A percentile compares a stretch with the other conserved stretches of the same genome.
phyloP scores from a whole-genome alignment of 2,113 vertebrate genomes.

The Mungos mungo region DNA sequence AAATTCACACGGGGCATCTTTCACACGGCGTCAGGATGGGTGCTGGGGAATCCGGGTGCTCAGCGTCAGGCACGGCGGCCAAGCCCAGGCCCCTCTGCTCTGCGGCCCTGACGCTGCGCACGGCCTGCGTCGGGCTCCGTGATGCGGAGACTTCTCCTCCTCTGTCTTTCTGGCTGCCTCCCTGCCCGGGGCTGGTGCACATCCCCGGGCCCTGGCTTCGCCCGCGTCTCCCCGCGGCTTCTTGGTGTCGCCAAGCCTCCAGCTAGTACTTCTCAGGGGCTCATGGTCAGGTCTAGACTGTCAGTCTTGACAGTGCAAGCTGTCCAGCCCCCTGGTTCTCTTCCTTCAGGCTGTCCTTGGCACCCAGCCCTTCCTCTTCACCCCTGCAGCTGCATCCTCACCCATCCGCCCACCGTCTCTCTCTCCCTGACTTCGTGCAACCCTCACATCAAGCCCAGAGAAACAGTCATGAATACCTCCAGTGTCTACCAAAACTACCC shows the following conservation, averaged over 20 bases:
- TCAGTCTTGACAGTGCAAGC: neutral
- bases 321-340: neutral
- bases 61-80: fast-evolving
- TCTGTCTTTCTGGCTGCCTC: neutral
- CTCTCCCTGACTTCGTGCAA: neutral
- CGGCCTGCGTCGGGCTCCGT: neutral
- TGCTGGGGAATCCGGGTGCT: neutral
- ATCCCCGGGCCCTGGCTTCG: neutral
- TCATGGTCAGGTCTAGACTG: neutral
- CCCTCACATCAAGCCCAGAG: neutral
- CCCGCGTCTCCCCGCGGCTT: neutral
- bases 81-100: neutral
- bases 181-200: too few species aligned
- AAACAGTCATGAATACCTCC: neutral
- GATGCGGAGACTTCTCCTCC: neutral
- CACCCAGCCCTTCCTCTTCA: neutral
- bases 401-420: too few species aligned
- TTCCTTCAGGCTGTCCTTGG: fast-evolving
- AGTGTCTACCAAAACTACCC: neutral
- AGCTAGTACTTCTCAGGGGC: neutral
- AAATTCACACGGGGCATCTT: neutral
- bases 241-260: neutral
- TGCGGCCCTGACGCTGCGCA: fast-evolving
- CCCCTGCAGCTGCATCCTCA: fast-evolving
- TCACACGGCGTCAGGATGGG: neutral